These are phyloP conservation scores for Pongo pygmaeus DNA, from an alignment of 2,113 vertebrate species.

Conservation along the genomic window DNA sequence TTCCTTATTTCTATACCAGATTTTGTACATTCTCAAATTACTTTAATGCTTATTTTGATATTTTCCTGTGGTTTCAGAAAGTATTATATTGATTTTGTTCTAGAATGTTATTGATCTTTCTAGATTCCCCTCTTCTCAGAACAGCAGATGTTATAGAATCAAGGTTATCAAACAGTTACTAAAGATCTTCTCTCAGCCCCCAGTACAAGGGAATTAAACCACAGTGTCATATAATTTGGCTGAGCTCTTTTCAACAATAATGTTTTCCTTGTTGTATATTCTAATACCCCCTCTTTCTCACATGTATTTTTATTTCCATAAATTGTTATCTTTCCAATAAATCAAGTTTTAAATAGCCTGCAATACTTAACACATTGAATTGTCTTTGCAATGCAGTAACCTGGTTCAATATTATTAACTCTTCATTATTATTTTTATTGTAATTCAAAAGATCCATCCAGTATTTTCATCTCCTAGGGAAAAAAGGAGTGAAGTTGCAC, in stretches of 20 bases:
- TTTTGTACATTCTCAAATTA: neutral
- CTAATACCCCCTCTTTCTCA: neutral
- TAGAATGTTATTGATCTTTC: neutral
- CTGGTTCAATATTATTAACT: neutral
- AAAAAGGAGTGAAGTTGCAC: neutral
- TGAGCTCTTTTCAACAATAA: neutral
- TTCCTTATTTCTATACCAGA: neutral
- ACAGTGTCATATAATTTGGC: neutral
- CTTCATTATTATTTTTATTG: neutral
- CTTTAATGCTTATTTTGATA: neutral
- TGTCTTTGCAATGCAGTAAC: neutral
- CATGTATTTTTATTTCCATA: neutral
- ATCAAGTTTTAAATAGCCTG: neutral
- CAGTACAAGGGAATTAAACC: neutral
- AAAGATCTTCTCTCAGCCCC: neutral
- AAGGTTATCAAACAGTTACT: neutral
- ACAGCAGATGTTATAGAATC: neutral
- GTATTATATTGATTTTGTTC: neutral
- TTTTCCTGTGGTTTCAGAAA: neutral
- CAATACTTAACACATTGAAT: neutral
- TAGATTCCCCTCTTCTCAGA: neutral
- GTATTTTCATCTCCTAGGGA: neutral
- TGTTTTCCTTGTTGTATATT: neutral
- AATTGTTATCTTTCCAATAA: neutral
- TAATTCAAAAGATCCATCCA: neutral